Conservation (phyloP, 2,113 vertebrate genomes). For the Coptodon rendalli region DNA sequence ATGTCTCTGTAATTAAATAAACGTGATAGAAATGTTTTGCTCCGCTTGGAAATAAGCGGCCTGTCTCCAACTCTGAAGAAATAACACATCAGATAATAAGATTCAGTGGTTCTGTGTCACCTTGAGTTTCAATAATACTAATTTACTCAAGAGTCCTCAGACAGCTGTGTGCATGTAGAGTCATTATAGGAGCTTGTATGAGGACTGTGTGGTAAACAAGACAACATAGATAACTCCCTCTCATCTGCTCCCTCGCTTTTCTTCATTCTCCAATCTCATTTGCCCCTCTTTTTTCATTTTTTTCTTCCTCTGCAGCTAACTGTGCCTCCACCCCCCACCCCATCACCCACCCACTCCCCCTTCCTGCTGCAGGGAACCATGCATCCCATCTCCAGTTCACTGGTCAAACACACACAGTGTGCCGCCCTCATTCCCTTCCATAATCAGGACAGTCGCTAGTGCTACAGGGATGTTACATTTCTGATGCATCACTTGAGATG, state of each 20-base stretch:
- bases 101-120: conserved; percentile 40
- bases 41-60: conserved; percentile 11
- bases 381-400: conserved; percentile 68
- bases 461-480: conserved; percentile 67
- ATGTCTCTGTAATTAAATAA: conserved; percentile 51
- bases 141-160: conserved; percentile 30
- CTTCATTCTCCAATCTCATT: conserved; percentile 18
- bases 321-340: neutral
- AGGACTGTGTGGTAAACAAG: conserved; percentile 13
- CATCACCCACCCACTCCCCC: neutral
- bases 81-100: conserved; percentile 41
- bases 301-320: conserved; percentile 45
- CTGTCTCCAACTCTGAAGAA: neutral
- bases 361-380: conserved; percentile 62
- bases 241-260: conserved; percentile 17
- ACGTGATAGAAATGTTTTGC: conserved; percentile 41
- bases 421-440: conserved; percentile 64
- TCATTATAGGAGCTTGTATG: neutral
- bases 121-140: conserved; percentile 41
- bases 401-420: conserved; percentile 68
- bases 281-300: neutral
- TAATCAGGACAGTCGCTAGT: conserved; percentile 65
- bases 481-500: conserved; percentile 67
- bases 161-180: neutral
- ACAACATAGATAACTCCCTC: conserved; percentile 9